phyloP scores from a whole-genome alignment of 92 coral and sea anemone genomes.

The Palythoa caribaeorum region DNA sequence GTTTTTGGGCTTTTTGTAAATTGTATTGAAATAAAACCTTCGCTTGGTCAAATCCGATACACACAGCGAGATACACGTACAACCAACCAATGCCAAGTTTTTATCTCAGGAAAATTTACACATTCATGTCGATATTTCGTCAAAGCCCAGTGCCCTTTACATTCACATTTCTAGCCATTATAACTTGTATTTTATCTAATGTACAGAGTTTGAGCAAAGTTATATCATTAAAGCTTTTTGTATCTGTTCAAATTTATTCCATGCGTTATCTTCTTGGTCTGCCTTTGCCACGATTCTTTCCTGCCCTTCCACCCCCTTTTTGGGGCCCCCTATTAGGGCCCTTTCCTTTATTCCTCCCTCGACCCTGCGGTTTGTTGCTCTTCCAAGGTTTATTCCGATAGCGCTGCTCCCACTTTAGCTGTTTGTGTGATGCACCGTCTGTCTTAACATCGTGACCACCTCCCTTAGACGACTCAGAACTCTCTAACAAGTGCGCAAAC shows the following conservation, averaged over 20 bases:
- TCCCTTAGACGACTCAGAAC: constrained; percentile 80
- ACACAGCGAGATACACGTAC: too few species aligned
- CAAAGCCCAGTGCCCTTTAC: too few species aligned
- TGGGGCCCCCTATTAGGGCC: constrained; percentile 40
- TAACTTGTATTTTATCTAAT: background rate
- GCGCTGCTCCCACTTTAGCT: constrained; percentile 91
- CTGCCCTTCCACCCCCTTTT: background rate
- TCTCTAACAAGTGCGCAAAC: constrained; percentile 97
- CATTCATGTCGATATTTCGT: too few species aligned
- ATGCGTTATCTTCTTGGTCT: constrained; percentile 31
- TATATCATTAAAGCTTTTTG: background rate
- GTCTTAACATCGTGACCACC: constrained; percentile 80
- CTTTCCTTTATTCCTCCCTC: constrained; percentile 29
- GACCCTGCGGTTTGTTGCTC: constrained; percentile 2
- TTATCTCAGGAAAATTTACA: too few species aligned
- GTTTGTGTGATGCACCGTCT: constrained; percentile 86
- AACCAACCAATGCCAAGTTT: too few species aligned
- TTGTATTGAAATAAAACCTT: too few species aligned
- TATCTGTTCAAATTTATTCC: background rate
- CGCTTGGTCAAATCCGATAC: too few species aligned
- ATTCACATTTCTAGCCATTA: too few species aligned
- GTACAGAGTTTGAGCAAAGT: background rate
- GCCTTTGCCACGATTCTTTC: background rate
- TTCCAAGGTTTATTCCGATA: constrained; percentile 35
- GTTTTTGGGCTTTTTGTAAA: too few species aligned